A percentile compares a stretch with the other conserved stretches of the same genome.
These are phyloP conservation scores for Motacilla alba DNA, from an alignment of 2,113 vertebrate genomes.

Conservation along the genomic window DNA sequence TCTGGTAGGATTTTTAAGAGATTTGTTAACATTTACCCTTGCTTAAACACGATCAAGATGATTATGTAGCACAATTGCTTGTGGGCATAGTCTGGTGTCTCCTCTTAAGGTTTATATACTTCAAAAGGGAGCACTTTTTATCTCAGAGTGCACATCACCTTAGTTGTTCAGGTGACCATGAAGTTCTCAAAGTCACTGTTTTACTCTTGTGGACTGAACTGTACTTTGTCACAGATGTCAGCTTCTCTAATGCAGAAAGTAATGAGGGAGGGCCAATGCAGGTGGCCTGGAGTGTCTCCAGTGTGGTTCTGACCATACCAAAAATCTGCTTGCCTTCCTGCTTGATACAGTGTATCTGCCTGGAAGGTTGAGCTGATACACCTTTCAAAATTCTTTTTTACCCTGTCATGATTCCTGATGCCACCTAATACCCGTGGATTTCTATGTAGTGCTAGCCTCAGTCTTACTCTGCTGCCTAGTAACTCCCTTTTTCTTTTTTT, in stretches of 20 bases:
- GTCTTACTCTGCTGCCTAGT: background rate
- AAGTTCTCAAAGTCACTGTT: background rate
- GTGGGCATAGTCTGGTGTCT: background rate
- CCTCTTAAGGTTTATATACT: background rate
- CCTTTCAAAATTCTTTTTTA: background rate
- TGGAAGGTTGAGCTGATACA: background rate
- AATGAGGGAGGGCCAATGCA: background rate
- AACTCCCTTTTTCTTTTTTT: background rate
- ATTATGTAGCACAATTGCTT: background rate
- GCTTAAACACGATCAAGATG: background rate
- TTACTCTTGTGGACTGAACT: background rate
- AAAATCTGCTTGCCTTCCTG: background rate
- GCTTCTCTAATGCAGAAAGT: background rate
- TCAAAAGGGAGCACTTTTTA: background rate
- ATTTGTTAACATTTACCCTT: background rate
- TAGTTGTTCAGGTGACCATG: background rate
- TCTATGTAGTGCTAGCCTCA: background rate
- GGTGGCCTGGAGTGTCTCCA: background rate
- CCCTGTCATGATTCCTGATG: background rate
- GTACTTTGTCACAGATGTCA: background rate
- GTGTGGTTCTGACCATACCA: background rate
- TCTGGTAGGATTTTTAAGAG: background rate
- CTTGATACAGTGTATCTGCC: background rate
- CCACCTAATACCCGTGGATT: fast-evolving
- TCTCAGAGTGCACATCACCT: background rate